Evolutionary conservation across 2,888 invertebrate genomes (phyloP), one percentile per base, ranked within the genome.

Genomic region (Erpobdella octoculata): DNA sequence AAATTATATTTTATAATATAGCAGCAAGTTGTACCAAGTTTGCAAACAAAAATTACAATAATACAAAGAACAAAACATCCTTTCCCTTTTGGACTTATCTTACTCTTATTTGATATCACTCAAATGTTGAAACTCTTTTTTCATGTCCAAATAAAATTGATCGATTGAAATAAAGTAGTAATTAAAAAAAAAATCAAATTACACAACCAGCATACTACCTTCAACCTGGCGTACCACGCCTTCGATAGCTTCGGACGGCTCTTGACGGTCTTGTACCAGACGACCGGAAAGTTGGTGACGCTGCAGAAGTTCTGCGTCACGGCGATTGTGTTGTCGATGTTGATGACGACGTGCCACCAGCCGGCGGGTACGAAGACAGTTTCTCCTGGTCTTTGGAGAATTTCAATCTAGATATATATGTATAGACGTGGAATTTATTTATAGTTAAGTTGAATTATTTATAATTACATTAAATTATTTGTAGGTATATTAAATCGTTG

Each of bases 301-400:
- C 95, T 81, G 76, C 83, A 84, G 83, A 96, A 98, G 85, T 98
- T 98, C 82, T 98, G 98, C 0, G 98, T 98, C 21, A 98, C 91
- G 15, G 98, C 98, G 64, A 98, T 89, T 0, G 98, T 97, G 75
- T 91, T 89, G 80, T 96, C 95, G 74, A 98, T 85, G 84, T 98
- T 98, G 37, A 98, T 86, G 18, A 99, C 98, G 28, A 99, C 98
- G 83, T 98, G 98, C 98, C 98, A 98, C 97, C 97, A 98, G 12
- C 98, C 98, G 25, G 94, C 94, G 15, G 96, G 96, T 71, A 97
- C 94, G 85, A 95, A 97, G 37, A 97, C 94, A 3, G 96, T 97
- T 83, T 97, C 97, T 28, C 96, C 96, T 18, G 96, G 94, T 78
- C 89, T 88, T 83, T 97, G 97, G 5, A 97, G 86, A 78, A 96